Conservation (phyloP, 2,113 vertebrate genomes). For the Acanthochromis polyacanthus region DNA sequence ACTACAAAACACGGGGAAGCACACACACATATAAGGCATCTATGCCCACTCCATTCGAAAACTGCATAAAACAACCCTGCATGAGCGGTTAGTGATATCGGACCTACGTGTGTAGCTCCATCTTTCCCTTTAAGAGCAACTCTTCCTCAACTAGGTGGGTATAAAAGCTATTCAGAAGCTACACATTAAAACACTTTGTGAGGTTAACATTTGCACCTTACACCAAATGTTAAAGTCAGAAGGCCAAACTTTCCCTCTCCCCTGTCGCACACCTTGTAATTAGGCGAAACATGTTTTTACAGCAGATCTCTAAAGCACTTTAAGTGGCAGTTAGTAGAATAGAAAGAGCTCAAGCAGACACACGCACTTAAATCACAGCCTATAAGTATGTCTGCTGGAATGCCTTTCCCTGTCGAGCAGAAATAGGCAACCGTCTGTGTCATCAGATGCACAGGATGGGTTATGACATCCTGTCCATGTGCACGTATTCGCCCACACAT, state of each 20-base stretch:
- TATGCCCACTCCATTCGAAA: not conserved
- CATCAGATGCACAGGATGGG: conserved; percentile 31
- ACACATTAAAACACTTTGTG: conserved; percentile 54
- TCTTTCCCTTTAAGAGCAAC: conserved; percentile 8
- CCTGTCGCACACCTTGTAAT: conserved; percentile 63
- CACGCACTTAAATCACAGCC: conserved; percentile 58
- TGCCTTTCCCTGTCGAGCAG: conserved; percentile 45
- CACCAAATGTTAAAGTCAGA: conserved; percentile 28
- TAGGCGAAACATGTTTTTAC: conserved; percentile 74
- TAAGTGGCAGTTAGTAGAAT: conserved; percentile 66
- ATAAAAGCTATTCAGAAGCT: conserved; percentile 36
- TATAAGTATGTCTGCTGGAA: conserved; percentile 54
- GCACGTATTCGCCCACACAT: conserved; percentile 12
- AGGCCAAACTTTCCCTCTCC: conserved; percentile 70
- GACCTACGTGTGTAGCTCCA: not conserved
- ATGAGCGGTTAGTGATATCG: not conserved
- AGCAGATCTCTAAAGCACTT: conserved; percentile 56
- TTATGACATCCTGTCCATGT: conserved; percentile 17
- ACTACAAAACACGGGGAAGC: too few species aligned
- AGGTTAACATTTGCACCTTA: conserved; percentile 31
- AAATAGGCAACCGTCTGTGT: conserved; percentile 35
- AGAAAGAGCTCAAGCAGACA: conserved; percentile 41
- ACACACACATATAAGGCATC: not conserved
- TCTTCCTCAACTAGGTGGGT: conserved; percentile 34
- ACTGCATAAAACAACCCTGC: not conserved